Conservation (phyloP, 2,113 vertebrate species). For the Mesocricetus auratus region DNA sequence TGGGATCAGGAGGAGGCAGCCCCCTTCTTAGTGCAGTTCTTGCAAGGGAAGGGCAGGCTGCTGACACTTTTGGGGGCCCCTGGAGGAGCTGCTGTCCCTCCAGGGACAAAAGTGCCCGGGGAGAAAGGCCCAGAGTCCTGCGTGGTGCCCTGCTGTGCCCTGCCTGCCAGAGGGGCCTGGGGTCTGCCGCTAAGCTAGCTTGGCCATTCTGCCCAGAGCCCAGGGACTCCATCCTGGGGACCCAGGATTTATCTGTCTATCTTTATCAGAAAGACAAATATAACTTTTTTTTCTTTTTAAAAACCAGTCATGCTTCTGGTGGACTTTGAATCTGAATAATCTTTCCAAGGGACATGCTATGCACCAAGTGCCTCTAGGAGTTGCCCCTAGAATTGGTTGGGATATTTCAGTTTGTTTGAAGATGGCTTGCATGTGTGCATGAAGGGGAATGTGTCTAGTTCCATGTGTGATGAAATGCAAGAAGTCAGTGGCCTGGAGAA, state of each 20-base stretch:
- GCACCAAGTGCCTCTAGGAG: background rate
- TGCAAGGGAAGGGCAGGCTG: slow-evolving; percentile 82
- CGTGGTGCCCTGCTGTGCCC: slow-evolving; percentile 91
- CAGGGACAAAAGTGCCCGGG: slow-evolving; percentile 90
- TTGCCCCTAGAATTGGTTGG: too few species aligned
- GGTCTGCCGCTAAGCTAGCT: slow-evolving; percentile 79
- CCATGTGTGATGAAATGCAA: background rate
- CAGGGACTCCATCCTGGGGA: background rate
- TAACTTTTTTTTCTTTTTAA: background rate
- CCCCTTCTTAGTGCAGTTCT: slow-evolving; percentile 46
- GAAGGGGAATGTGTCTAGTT: background rate
- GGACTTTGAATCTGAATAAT: background rate
- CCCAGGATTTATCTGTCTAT: background rate
- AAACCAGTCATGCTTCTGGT: background rate
- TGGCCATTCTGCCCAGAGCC: background rate
- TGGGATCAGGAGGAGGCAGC: background rate
- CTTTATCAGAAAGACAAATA: background rate
- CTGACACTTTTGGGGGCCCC: slow-evolving; percentile 90
- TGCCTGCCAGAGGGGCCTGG: slow-evolving; percentile 90
- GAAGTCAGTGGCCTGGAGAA: background rate
- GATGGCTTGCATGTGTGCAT: background rate
- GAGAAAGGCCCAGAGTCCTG: slow-evolving; percentile 92
- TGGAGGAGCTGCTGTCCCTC: slow-evolving; percentile 85
- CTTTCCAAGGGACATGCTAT: background rate
- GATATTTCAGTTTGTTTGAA: background rate